Base-by-base conservation (phyloP, 1,140 invertebrate species). In the Sarcophaga bullata region DNA sequence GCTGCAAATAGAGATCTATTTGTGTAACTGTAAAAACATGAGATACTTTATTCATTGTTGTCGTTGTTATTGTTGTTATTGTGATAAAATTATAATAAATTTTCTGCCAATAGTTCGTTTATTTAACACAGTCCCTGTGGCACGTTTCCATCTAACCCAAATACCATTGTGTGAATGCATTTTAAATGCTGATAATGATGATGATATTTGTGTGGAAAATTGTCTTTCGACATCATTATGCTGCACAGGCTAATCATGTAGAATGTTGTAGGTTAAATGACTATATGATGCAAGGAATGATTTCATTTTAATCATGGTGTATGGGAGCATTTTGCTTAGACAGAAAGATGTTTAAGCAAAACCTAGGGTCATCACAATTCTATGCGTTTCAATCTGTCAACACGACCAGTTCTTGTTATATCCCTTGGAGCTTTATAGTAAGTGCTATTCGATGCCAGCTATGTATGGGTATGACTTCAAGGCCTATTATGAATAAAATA, bases 71-170 rank as follows among this genome's bases (percentile, higher is more conserved):
- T 13, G n/a, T 15, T 7, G 15, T 58, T 58, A n/a, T 58, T 58
- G 15, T 13, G 17, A 68, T 68, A 68, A 49, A 76, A 49, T 48
- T 76, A 49, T 49, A 76, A 37, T 37, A 37, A 37, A 37, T 37
- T 37, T 37, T 37, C 25, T 37, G 25, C 46, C 73, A 76, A 76
- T 76, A 76, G 73, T 76, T 76, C 8, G 73, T 76, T 76, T 76
- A 49, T 76, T 76, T 76, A 47, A 76, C 73, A 76, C 73, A 76
- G 73, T 76, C 73, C 73, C 73, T 76, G 73, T 76, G 73, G 73
- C 73, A 76, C 73, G 73, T 76, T 76, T 76, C n/a, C 17, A 68
- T 68, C 25, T 37, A 37, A 37, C 25, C 17, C 54, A 58, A n/a
- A 68, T 68, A 68, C 62, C 19, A 68, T n/a, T n/a, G n/a, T 68